Base-by-base conservation (phyloP, 2,888 invertebrate genomes). In the Corythucha ciliata region DNA sequence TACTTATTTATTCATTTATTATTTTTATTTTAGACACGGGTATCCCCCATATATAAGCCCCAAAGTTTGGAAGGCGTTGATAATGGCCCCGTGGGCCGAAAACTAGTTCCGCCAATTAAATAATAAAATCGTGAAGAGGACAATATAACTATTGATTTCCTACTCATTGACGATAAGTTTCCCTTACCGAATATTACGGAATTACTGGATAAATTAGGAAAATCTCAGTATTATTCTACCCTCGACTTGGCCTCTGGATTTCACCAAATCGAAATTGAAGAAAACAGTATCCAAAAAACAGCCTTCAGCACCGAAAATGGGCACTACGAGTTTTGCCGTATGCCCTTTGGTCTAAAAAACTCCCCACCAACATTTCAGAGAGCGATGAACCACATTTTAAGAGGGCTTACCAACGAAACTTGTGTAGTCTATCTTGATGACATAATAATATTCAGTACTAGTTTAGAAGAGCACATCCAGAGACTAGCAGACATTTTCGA, bases 201-300 rank as follows among this genome's bases (percentile, higher is more conserved):
- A 29, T 36, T 62, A 0, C 41, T 61, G 7, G 60, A 59, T 27
- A 55, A 57, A 34, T 40, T 60, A 26, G 60, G 60, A 1, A 47
- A 49, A 21, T 49, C 55, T 1, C 49, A 55, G 16, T 61, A 60
- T 32, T 62, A 62, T 29, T 53, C 58, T 1, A 57, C 56, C 1
- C 53, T 63, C 4, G 60, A 63, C 33, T 39, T 62, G 0, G 57
- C 57, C 6, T 48, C 46, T 12, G 62, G 63, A 1, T 62, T 59
- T 32, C 60, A 62, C 24, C 61, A 61, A 47, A 59, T 62, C 12
- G 55, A 59, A 20, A 25, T 53, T 22, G 26, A 29, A 6, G 20
- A 32, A 5, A 21, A 24, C 2, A 24, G 24, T 22, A 16, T 39
- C 5, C 18, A 8, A 6, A 54, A 47, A 48, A 54, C 51, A 3